phyloP scores from a whole-genome alignment of 1,140 invertebrate genomes.

The Habropoda laboriosa region DNA sequence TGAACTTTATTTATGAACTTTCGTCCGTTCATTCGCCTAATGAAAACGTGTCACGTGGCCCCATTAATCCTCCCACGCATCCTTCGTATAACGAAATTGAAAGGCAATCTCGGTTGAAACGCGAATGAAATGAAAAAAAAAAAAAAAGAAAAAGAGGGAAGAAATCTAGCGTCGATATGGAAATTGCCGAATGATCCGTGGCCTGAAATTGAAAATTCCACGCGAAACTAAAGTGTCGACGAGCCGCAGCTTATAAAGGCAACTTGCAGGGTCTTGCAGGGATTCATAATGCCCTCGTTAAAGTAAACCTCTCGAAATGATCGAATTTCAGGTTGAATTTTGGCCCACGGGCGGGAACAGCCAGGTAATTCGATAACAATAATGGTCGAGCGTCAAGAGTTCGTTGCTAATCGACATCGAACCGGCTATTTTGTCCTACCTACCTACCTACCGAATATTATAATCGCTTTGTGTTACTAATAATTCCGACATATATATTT shows the following conservation, averaged over 20 bases:
- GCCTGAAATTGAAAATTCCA: no score
- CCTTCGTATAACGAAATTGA: not conserved
- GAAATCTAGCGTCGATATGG: no score
- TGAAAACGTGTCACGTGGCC: not conserved
- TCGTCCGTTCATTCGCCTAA: slow-evolving; percentile 17
- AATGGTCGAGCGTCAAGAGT: slow-evolving; percentile 30
- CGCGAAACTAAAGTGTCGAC: not conserved
- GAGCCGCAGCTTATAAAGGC: not conserved
- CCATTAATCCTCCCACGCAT: not conserved
- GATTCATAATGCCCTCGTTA: slow-evolving; percentile 10
- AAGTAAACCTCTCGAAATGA: slow-evolving; percentile 18
- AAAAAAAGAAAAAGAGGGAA: not conserved
- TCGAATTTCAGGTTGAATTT: slow-evolving; percentile 30
- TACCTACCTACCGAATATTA: slow-evolving; percentile 50
- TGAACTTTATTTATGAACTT: slow-evolving; percentile 36
- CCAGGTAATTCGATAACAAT: slow-evolving; percentile 38
- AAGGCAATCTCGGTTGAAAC: not conserved
- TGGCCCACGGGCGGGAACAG: not conserved
- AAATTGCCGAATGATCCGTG: no score
- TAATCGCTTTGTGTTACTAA: not conserved
- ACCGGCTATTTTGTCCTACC: slow-evolving; percentile 39
- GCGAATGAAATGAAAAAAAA: not conserved
- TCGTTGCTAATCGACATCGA: slow-evolving; percentile 42
- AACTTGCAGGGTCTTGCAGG: not conserved
- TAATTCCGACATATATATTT: slow-evolving; percentile 10